Base-by-base conservation (phyloP, 2,113 vertebrate species). In the Cinclus mexicanus region DNA sequence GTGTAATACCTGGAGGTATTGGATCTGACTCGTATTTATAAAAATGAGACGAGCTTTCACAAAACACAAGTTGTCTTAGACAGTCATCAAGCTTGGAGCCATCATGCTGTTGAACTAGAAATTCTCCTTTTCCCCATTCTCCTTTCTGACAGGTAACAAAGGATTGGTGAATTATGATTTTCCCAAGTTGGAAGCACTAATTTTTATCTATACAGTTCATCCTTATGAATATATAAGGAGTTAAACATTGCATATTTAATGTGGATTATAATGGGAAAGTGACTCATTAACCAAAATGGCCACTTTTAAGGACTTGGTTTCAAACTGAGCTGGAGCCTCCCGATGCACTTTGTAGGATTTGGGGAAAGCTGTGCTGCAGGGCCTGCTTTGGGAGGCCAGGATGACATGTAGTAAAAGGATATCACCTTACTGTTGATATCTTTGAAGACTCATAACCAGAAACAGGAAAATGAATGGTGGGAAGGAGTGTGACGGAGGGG, bases 401-500 rank as follows among this genome's bases (percentile, higher is more conserved):
- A 99, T 99, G 99, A 98, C 96, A 97, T 97, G 91, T 98, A 97
- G 97, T 96, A 97, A 94, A 95, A 97, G 98, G 98, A 98, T 98
- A 95, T 98, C 98, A 98, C 98, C 98, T 98, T 97, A 97, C 96
- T 98, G 98, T 98, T 99, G 98, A 99, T 99, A 98, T 95, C 98
- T 99, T 97, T 97, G 98, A 98, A 98, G 98, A 98, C 98, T 98
- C 95, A 91, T 97, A 98, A 98, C 97, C 98, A 98, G 98, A 98
- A 98, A 98, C 98, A 98, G 98, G 99, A 99, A 98, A 98, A 99
- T 99, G 99, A 99, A 99, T 99, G 99, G 99, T 98, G 99, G 98
- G 98, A 99, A 99, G 98, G 99, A 99, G 96, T 99, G 98, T 98
- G 99, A 99, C 95, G 98, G 98, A 97, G 99, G 98, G 97, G 98